Evolutionary conservation across 2,797 vertebrate genomes (phyloP), one percentile per base, ranked within the genome.

Genomic region (Amblyopsis hoosieri): DNA sequence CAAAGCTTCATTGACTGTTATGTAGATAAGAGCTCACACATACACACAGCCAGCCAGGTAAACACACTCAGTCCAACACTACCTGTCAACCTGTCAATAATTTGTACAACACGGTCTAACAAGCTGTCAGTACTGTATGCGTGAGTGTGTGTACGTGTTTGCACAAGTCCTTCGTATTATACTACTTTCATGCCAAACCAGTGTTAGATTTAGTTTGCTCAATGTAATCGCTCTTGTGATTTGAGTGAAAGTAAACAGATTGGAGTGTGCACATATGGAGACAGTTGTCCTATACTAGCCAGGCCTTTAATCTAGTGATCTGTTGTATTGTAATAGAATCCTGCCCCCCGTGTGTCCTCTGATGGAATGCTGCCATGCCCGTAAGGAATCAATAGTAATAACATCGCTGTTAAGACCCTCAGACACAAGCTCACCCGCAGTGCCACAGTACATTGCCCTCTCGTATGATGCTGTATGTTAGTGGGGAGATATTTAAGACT

Each of bases 41-140:
- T 64, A 63, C 76, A 75, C 72, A 29, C 81, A 62, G 80, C 80
- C 76, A 85, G 76, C 81, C 72, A 69, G 71, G 75, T 63, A 45
- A 29, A 72, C 69, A 54, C 57, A 54, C 19, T 12, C 12, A 17
- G 45, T 66, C 60, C 60, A 51, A n/a, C 1, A 70, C 77, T 64
- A 58, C 78, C 75, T 70, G 75, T 78, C 81, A 71, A 77, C 62
- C 70, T 78, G 72, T 82, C 75, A 66, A 45, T 78, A 69, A 79
- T 76, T 73, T 64, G 45, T 55, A 66, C 60, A 46, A 52, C 1
- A 1, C 59, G 15, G 54, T 67, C 54, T 45, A 48, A 73, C 37
- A 37, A 37, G 37, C 37, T 70, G 65, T 57, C 69, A 55, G 50
- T 74, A 50, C 55, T 57, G 55, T 17, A 4, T 55, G 54, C n/a